Base-by-base conservation (phyloP, 2,888 invertebrate genomes). In the Nomada goodeniana region DNA sequence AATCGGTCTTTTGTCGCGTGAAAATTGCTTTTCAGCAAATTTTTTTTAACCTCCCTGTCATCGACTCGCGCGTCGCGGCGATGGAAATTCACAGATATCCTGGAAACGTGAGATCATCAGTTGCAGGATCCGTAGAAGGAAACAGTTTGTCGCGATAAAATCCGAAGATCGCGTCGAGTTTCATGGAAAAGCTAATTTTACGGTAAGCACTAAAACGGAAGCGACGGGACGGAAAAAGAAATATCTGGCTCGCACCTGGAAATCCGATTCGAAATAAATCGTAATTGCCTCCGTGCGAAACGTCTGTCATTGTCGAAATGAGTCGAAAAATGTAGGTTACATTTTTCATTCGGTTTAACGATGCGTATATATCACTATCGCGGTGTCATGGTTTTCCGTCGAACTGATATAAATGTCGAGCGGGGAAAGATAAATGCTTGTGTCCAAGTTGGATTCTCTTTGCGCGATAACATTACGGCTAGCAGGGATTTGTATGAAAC, bases 231-330 rank as follows among this genome's bases (percentile, higher is more conserved):
- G 47, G 71, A 47, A 63, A 36, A 13, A 47, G 23, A 63, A 50
- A n/a, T 69, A 42, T 47, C 69, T n/a, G 5, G 29, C 11, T 18
- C 2, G 29, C 18, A 29, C 18, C 29, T 0, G 11, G 20, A 47
- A 18, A 63, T 59, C n/a, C 23, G 57, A 57, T 76, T 76, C 44
- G 42, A 44, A 65, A 59, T 44, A 76, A 76, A 76, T 59, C 20
- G 50, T 61, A 53, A 29, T 13, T 60, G 47, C 36, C 11, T 26
- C 7, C 26, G 42, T 2, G 1, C 10, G 20, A 26, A 20, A 52
- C 18, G 52, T n/a, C 13, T 52, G 36, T 5, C 36, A 4, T 36
- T 36, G 36, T 36, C 5, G 36, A 36, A 7, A 36, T 36, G 36
- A 36, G 36, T 7, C 7, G 7, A 36, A 36, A 36, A 36, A 36